These are phyloP conservation scores for Candoia aspera DNA, from an alignment of 2,113 vertebrate species.

Conservation along the genomic window DNA sequence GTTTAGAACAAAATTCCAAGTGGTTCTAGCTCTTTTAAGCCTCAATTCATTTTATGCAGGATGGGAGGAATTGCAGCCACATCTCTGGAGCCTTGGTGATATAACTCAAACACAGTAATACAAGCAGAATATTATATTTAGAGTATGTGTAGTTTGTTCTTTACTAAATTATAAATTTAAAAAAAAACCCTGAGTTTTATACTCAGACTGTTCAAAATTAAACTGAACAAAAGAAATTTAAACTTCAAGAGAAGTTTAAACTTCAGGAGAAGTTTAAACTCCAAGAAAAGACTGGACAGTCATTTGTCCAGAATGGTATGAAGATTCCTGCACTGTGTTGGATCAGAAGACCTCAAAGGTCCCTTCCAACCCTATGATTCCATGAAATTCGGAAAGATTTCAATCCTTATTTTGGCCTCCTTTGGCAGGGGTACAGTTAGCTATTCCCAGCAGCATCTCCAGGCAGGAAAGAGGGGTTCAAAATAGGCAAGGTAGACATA, in stretches of 20 bases:
- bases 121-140: background rate
- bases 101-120: background rate
- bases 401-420: conserved; percentile 48
- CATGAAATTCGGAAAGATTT: conserved; percentile 35
- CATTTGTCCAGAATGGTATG: background rate
- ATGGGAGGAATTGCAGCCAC: conserved; percentile 49
- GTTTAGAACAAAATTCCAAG: conserved; percentile 70
- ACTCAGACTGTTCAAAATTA: conserved; percentile 12
- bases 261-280: background rate
- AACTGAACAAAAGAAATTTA: conserved; percentile 17
- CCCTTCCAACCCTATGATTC: background rate
- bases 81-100: conserved; percentile 39
- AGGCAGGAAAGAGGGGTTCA: background rate
- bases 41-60: conserved; percentile 60
- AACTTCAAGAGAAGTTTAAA: background rate
- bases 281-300: background rate
- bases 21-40: conserved; percentile 56
- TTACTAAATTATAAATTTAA: conserved; percentile 64
- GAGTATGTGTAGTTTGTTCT: conserved; percentile 20
- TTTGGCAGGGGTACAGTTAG: conserved; percentile 22
- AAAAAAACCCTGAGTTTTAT: conserved; percentile 55
- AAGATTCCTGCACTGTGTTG: background rate
- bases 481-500: background rate
- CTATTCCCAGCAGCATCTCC: background rate
- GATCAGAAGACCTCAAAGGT: background rate